Evolutionary conservation across 2,797 vertebrate species (phyloP), one percentile per base, ranked within the genome.

Genomic region (Gobionotothen gibberifrons): DNA sequence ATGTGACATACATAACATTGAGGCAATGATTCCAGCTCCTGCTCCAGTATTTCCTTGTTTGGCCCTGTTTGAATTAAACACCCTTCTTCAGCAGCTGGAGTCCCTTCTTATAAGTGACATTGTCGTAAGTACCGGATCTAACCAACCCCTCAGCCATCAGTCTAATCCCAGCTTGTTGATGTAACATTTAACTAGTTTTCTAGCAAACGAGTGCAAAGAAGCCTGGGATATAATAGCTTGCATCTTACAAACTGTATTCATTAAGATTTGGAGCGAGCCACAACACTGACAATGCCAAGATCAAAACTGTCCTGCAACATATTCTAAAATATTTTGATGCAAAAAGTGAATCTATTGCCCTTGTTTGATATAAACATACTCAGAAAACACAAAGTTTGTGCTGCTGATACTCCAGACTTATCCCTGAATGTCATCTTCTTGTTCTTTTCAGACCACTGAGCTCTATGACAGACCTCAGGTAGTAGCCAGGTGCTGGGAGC

Each of bases 361-460:
- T 54, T 4, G 48, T 80, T 82, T 60, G 69, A 70, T 39, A 55
- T 39, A 56, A 51, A 40, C 39, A 47, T 21, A 69, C 64, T 86
- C 64, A 63, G 43, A 79, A 83, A 84, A 80, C 70, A 81, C 29
- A 82, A 89, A 86, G 87, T 92, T 88, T 83, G 16, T 82, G 57
- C 63, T 83, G 71, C 73, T 77, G 69, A 76, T 82, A 69, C 69
- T 91, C 57, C 73, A 80, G 66, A 86, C 72, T 81, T 76, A 74
- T 78, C 79, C 79, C 74, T 82, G 83, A 75, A 85, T 86, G 86
- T 83, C 76, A 83, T 85, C 74, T 89, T 84, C 84, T 89, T 74
- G 66, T 92, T 90, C 83, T 94, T 88, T 81, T 92, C 94, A 93
- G 92, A 91, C 92, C 91, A 93, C 78, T 93, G 93, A 93, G 90